These are phyloP conservation scores for Cynoglossus semilaevis DNA, from an alignment of 2,113 vertebrate genomes.

Conservation along the genomic window DNA sequence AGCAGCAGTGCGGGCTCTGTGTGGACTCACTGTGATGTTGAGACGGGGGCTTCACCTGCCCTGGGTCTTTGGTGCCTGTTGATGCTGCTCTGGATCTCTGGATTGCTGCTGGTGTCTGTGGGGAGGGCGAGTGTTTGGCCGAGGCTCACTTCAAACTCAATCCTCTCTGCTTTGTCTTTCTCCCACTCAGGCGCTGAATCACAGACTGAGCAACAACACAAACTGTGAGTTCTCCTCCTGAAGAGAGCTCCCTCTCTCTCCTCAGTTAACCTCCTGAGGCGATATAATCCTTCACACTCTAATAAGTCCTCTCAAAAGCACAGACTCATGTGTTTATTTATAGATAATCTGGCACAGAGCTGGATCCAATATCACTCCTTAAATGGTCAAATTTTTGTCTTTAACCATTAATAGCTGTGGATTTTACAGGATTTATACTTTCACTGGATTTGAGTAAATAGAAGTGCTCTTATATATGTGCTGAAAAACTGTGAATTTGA, in stretches of 20 bases:
- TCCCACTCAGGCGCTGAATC: slow-evolving; percentile 11
- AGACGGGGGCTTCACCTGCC: background rate
- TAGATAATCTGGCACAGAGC: slow-evolving; percentile 1
- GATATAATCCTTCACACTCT: background rate
- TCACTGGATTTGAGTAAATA: too few species aligned
- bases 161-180: slow-evolving; percentile 11
- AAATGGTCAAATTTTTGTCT: background rate
- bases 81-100: background rate
- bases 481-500: too few species aligned
- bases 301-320: background rate
- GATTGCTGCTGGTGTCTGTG: background rate
- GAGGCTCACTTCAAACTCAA: slow-evolving; percentile 1
- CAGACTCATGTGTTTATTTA: slow-evolving; percentile 5
- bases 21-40: background rate
- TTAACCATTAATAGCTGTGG: background rate
- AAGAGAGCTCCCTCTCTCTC: background rate
- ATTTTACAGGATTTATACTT: too few species aligned
- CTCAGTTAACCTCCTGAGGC: slow-evolving; percentile 4
- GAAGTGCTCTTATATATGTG: too few species aligned
- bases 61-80: background rate
- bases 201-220: slow-evolving; percentile 14
- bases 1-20: background rate
- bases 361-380: background rate
- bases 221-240: background rate
- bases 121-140: slow-evolving; percentile 5